Evolutionary conservation across 2,113 vertebrate genomes (phyloP), one percentile per base, ranked within the genome.

Genomic region (Tragelaphus scriptus): DNA sequence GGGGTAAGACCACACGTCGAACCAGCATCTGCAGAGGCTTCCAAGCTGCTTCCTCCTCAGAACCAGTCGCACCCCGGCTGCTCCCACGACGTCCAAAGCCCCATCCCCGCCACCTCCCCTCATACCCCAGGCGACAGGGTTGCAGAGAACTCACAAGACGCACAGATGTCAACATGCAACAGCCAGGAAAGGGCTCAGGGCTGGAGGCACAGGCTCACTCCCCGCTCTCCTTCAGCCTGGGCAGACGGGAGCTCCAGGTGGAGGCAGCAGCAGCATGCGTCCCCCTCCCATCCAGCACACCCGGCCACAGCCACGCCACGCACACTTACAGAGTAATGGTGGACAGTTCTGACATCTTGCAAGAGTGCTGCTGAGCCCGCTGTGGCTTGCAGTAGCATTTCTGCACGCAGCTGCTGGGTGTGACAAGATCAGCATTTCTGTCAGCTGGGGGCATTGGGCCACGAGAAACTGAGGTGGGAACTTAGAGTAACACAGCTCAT

Each of bases 301-400:
- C 95, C 97, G 95, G 98, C 98, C 98, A 98, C 97, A 98, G 98
- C 96, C 98, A 98, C 98, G 98, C 98, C 98, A 98, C 98, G 97
- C 99, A 99, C 99, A 99, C 99, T 99, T 99, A 99, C 99, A 99
- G 99, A 98, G 99, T 99, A 99, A 99, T 99, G 99, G 99, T 99
- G 98, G 99, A 99, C 99, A 99, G 99, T 99, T 99, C 99, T 99
- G 99, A 99, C 99, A 99, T 99, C 99, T 99, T 99, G 99, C 99
- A 99, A 99, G 99, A 99, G 99, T 99, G 99, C 99, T 99, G 99
- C 99, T 99, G 99, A 99, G 99, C 99, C 99, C 99, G 99, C 99
- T 99, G 99, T 99, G 99, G 99, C 99, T 99, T 99, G 99, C 99
- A 99, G 99, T 99, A 99, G 99, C 99, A 99, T 99, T 99, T 99